Conservation (phyloP, 1,140 invertebrate genomes). For the Sesamia nonagrioides region DNA sequence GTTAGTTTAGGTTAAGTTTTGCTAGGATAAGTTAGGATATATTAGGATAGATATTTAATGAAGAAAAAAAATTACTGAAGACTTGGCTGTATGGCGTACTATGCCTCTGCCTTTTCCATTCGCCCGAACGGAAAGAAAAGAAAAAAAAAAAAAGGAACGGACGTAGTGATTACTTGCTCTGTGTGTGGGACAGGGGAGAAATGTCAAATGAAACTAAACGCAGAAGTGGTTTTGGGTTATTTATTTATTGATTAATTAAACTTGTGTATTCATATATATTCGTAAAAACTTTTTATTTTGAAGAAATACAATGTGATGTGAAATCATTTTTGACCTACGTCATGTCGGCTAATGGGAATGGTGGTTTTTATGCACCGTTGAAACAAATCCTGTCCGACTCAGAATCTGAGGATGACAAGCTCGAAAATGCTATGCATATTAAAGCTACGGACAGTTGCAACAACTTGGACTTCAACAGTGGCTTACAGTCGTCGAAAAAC, state of each 20-base stretch:
- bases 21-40: too few relatives aligned
- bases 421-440: conserved; percentile 76
- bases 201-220: conserved; percentile 22
- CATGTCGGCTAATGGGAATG: conserved; percentile 84
- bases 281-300: not conserved
- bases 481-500: conserved; percentile 79
- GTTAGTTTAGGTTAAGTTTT: too few relatives aligned
- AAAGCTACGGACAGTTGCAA: conserved; percentile 79
- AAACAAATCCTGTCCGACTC: conserved; percentile 92
- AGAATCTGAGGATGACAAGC: conserved; percentile 91
- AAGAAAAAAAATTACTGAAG: too few relatives aligned
- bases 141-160: too few relatives aligned
- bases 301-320: conserved; percentile 34
- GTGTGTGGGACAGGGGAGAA: too few relatives aligned
- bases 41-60: too few relatives aligned
- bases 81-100: too few relatives aligned
- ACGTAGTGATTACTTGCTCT: too few relatives aligned
- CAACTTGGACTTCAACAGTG: conserved; percentile 88
- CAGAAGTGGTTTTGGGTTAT: conserved; percentile 25
- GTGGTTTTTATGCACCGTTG: conserved; percentile 90
- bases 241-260: conserved; percentile 40
- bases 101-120: too few relatives aligned
- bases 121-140: too few relatives aligned
- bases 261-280: conserved; percentile 20
- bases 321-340: conserved; percentile 49